Evolutionary conservation across 2,888 invertebrate genomes (phyloP).

Genomic region (Diploptera punctata): DNA sequence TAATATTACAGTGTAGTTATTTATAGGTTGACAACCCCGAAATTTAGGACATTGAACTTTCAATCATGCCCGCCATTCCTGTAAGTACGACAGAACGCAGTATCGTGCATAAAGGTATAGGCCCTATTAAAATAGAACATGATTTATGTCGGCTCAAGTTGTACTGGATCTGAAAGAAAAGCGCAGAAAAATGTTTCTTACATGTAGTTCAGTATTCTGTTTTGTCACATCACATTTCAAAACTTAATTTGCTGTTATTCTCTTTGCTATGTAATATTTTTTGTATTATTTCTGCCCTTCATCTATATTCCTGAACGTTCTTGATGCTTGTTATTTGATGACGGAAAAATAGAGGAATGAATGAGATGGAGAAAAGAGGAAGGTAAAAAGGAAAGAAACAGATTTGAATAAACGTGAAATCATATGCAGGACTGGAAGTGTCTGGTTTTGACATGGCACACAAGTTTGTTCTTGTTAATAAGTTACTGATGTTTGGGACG

Average conservation of each 20-base stretch:
- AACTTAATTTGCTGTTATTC: slow-evolving; percentile 18
- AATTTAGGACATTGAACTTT: no score
- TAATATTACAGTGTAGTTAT: no score
- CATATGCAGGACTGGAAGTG: slow-evolving; percentile 41
- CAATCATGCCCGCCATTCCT: no score
- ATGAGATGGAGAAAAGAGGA: background rate
- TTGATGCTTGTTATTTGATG: slow-evolving; percentile 28
- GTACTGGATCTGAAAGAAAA: no score
- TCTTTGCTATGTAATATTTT: slow-evolving; percentile 1
- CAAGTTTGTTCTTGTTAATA: slow-evolving; percentile 58
- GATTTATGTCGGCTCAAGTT: no score
- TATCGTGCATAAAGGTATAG: no score
- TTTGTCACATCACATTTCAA: slow-evolving; percentile 18
- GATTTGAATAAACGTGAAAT: slow-evolving; percentile 23
- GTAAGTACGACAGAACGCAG: no score
- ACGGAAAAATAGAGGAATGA: slow-evolving; percentile 10
- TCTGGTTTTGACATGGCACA: slow-evolving; percentile 61
- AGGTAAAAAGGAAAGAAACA: slow-evolving; percentile 20
- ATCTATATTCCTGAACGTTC: slow-evolving; percentile 26
- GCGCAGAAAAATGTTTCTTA: slow-evolving; percentile 8
- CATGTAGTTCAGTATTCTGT: background rate
- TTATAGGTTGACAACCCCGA: no score
- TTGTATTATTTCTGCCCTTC: slow-evolving; percentile 17
- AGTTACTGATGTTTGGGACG: slow-evolving; percentile 40
- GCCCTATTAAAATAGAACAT: no score